Conservation (phyloP, 2,888 invertebrate species). For the Drosophila ustulata region DNA sequence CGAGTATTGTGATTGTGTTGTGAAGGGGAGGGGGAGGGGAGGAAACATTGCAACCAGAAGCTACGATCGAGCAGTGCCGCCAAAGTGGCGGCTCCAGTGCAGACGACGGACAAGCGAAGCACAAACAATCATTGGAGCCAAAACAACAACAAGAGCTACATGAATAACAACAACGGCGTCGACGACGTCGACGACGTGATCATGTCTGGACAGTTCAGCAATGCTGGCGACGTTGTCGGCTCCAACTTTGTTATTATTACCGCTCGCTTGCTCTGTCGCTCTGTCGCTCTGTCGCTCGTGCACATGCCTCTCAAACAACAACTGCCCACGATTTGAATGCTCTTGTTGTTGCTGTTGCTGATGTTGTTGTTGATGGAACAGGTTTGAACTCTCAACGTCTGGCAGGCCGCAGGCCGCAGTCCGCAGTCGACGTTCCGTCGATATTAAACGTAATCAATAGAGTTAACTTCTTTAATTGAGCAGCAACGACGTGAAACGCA, state of each 20-base stretch:
- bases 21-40: conserved; percentile 7
- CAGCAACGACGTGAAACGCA: conserved; percentile 44
- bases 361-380: conserved; percentile 53
- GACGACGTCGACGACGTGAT: conserved; percentile 64
- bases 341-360: conserved; percentile 21
- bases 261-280: conserved; percentile 36
- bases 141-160: conserved; percentile 47
- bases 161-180: conserved; percentile 35
- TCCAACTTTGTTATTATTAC: conserved; percentile 77
- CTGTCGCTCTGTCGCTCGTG: conserved; percentile 38
- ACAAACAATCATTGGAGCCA: conserved; percentile 62
- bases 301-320: conserved; percentile 57
- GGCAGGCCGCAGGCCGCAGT: conserved; percentile 5
- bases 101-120: conserved; percentile 61
- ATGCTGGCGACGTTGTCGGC: conserved; percentile 76
- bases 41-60: conserved; percentile 71
- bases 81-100: conserved; percentile 74
- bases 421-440: conserved; percentile 39
- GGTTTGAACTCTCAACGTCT: conserved; percentile 64
- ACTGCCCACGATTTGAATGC: conserved; percentile 56
- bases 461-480: conserved; percentile 78
- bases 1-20: background rate
- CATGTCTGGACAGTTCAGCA: conserved; percentile 74
- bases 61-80: conserved; percentile 72
- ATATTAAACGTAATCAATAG: conserved; percentile 78